phyloP scores from a whole-genome alignment of 2,888 invertebrate genomes.

The Hirtodrosophila cameraria region DNA sequence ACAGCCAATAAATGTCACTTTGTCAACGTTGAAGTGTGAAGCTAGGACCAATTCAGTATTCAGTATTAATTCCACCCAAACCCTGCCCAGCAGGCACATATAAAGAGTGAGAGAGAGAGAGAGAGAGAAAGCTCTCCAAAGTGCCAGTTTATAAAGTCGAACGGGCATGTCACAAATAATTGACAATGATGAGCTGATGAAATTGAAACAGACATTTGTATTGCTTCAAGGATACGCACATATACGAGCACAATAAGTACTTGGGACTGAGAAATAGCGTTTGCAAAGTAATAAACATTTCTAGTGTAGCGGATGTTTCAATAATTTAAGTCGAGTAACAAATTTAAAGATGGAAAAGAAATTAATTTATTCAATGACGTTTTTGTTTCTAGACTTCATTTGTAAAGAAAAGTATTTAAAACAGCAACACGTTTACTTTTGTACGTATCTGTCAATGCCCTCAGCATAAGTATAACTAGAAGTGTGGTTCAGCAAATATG shows the following conservation, averaged over 20 bases:
- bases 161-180: slow-evolving; percentile 69
- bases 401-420: slow-evolving; percentile 3
- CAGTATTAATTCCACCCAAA: slow-evolving; percentile 30
- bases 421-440: too few relatives aligned
- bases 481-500: too few relatives aligned
- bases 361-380: too few relatives aligned
- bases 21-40: slow-evolving; percentile 66
- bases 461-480: too few relatives aligned
- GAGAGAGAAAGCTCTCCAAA: slow-evolving; percentile 41
- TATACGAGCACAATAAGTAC: not conserved
- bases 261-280: not conserved
- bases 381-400: too few relatives aligned
- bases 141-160: slow-evolving; percentile 72
- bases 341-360: too few relatives aligned
- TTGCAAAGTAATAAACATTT: not conserved
- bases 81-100: slow-evolving; percentile 9
- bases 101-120: too few relatives aligned
- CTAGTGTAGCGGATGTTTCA: not conserved
- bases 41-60: slow-evolving; percentile 25
- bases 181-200: slow-evolving; percentile 67
- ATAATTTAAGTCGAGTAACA: too few relatives aligned
- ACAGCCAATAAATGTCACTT: slow-evolving; percentile 74
- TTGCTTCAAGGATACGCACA: slow-evolving; percentile 11
- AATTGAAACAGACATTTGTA: slow-evolving; percentile 56
- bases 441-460: too few relatives aligned